A percentile compares a stretch with the other conserved stretches of the same genome.
These are phyloP conservation scores for Sylvia atricapilla DNA, from an alignment of 2,113 vertebrate genomes.

Conservation along the genomic window DNA sequence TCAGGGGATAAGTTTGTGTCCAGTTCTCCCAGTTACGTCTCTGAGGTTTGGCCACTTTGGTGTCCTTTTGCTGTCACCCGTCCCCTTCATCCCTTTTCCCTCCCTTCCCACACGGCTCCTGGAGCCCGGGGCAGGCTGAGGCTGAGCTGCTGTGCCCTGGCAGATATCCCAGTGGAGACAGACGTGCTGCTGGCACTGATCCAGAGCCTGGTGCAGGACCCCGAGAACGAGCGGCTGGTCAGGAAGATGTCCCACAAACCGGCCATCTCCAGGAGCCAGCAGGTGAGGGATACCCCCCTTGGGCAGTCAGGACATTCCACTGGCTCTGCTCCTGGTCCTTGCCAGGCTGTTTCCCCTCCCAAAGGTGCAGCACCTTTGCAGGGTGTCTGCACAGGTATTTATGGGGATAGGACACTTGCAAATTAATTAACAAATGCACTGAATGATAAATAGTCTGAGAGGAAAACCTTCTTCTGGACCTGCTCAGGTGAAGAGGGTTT, in stretches of 20 bases:
- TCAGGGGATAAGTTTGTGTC: fast-evolving
- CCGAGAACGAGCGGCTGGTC: conserved; percentile 23
- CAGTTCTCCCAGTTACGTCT: fast-evolving
- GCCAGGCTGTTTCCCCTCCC: background rate
- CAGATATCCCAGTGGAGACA: conserved; percentile 64
- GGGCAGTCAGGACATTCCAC: background rate
- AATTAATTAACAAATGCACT: background rate
- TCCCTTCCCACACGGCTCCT: fast-evolving
- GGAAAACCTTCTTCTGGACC: background rate
- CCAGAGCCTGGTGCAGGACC: conserved; percentile 57
- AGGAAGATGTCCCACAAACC: conserved; percentile 62
- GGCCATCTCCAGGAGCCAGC: background rate
- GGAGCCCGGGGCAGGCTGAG: background rate
- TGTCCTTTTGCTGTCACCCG: background rate
- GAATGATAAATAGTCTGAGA: fast-evolving
- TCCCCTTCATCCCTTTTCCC: background rate
- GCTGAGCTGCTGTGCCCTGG: background rate
- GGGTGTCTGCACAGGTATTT: background rate
- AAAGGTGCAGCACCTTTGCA: background rate
- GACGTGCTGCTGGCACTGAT: conserved; percentile 67
- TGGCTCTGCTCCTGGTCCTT: background rate
- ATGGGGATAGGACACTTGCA: background rate
- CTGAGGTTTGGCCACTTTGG: background rate
- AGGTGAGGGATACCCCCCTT: conserved; percentile 24
- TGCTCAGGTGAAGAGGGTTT: background rate